Evolutionary conservation across 2,888 invertebrate species (phyloP), one percentile per base, ranked within the genome.

Genomic region (Kuschelorhynchus macadamiae): DNA sequence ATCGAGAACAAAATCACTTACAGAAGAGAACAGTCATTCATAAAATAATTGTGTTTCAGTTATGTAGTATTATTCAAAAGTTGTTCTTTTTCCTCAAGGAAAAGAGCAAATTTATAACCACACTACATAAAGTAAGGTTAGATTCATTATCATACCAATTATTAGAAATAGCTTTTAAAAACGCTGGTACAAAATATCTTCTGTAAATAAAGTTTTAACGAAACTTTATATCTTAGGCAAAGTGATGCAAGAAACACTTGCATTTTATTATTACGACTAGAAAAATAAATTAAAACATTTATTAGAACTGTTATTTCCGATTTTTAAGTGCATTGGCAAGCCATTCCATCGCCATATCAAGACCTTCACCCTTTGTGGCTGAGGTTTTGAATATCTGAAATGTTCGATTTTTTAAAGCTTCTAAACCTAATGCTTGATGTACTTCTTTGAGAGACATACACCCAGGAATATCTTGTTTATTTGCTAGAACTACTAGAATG

Each of bases 271-370:
- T 52, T 63, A 67, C 64, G 71, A 71, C 71, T 71, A 71, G 71
- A 71, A 50, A 71, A 70, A 66, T 66, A 60, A 67, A 67, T 60
- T 59, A 60, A 57, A 12, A 41, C 52, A 17, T 11, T 16, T 9
- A 14, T 53, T 18, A 55, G n/a, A 65, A 56, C 14, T 68, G 85
- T 87, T 91, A 96, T 91, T 96, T 96, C 85, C 91, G 90, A 81
- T 92, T 94, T 84, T 95, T 94, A 79, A 96, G 85, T 57, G 95
- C 93, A 80, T 94, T 96, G 70, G 95, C 93, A 74, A 96, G 90
- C 98, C 99, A 99, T 84, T 99, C 98, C 99, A 99, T 99, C 69
- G 98, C 97, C 85, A 96, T 96, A 83, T 99, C 97, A 52, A 99
- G 87, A 0, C 99, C 99, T 85, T 98, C 97, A 20, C 98, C 98